These are phyloP conservation scores for Megalopta genalis DNA, from an alignment of 1,140 invertebrate genomes.

Conservation along the genomic window DNA sequence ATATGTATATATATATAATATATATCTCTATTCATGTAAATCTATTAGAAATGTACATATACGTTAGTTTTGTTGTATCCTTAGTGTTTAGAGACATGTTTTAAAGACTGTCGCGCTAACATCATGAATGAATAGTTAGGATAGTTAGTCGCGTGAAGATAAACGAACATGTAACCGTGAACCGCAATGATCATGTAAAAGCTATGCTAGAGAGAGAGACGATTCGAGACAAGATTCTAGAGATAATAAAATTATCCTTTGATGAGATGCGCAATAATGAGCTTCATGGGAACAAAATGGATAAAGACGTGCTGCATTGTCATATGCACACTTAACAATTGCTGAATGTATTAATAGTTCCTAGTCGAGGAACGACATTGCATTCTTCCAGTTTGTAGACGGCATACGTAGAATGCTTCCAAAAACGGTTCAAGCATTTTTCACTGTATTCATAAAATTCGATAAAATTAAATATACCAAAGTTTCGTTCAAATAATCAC, in stretches of 20 bases:
- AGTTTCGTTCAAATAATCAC: background rate
- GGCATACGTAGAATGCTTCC: slow-evolving; percentile 16
- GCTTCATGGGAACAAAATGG: slow-evolving; percentile 30
- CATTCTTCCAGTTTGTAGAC: slow-evolving; percentile 38
- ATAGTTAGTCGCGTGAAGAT: slow-evolving; percentile 29
- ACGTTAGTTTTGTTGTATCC: slow-evolving; percentile 37
- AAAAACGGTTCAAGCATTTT: slow-evolving; percentile 29
- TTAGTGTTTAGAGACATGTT: slow-evolving; percentile 33
- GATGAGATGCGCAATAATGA: slow-evolving; percentile 28
- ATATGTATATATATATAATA: slow-evolving; percentile 32
- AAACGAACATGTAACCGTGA: slow-evolving; percentile 12
- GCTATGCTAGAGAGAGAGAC: slow-evolving; percentile 18
- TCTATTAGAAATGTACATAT: slow-evolving; percentile 58
- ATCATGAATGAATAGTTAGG: slow-evolving; percentile 47
- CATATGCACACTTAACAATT: slow-evolving; percentile 51
- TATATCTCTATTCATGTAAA: slow-evolving; percentile 50
- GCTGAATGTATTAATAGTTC: slow-evolving; percentile 37
- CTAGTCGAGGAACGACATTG: slow-evolving; percentile 46
- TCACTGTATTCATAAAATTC: slow-evolving; percentile 26
- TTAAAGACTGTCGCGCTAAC: slow-evolving; percentile 27
- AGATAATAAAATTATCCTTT: slow-evolving; percentile 26
- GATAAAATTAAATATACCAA: slow-evolving; percentile 6
- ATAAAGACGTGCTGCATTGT: slow-evolving; percentile 39
- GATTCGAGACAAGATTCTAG: background rate
- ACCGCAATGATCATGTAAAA: background rate